phyloP scores from a whole-genome alignment of 2,113 vertebrate species.

The Pteruthius melanotis region DNA sequence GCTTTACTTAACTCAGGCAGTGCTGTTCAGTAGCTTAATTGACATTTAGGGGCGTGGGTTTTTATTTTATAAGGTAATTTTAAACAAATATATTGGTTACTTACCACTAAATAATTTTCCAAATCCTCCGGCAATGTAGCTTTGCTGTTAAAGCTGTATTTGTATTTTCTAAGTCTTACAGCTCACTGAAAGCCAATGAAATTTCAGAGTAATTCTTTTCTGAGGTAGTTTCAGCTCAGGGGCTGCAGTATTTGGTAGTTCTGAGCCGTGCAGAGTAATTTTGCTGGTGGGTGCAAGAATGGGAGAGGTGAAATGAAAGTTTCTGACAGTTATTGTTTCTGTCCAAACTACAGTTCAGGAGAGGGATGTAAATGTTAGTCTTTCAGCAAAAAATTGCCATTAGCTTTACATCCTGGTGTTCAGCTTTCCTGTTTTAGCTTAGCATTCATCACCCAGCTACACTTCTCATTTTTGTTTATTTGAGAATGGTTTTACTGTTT shows the following conservation, averaged over 20 bases:
- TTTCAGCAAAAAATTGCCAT: neutral
- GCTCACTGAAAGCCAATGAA: neutral
- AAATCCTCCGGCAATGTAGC: neutral
- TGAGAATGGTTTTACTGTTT: neutral
- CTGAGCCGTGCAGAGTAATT: neutral
- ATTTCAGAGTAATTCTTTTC: neutral
- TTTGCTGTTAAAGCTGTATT: neutral
- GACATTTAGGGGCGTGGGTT: neutral
- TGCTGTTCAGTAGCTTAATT: neutral
- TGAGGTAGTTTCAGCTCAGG: neutral
- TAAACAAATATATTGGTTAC: neutral
- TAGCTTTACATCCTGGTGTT: neutral
- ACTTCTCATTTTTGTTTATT: conserved; percentile 1
- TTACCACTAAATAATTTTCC: neutral
- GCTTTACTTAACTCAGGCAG: neutral
- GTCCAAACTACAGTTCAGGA: neutral
- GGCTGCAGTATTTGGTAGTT: neutral
- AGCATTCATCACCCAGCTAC: neutral
- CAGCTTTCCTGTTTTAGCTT: neutral
- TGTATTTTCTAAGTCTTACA: neutral
- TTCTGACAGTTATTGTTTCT: neutral
- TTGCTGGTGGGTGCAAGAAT: neutral
- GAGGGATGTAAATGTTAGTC: neutral
- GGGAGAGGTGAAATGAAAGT: neutral
- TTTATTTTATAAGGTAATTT: neutral